Percentiles rank a stretch among this genome's conserved stretches.
These are phyloP conservation scores for Sprattus sprattus DNA, from an alignment of 2,113 vertebrate genomes.

Conservation along the genomic window DNA sequence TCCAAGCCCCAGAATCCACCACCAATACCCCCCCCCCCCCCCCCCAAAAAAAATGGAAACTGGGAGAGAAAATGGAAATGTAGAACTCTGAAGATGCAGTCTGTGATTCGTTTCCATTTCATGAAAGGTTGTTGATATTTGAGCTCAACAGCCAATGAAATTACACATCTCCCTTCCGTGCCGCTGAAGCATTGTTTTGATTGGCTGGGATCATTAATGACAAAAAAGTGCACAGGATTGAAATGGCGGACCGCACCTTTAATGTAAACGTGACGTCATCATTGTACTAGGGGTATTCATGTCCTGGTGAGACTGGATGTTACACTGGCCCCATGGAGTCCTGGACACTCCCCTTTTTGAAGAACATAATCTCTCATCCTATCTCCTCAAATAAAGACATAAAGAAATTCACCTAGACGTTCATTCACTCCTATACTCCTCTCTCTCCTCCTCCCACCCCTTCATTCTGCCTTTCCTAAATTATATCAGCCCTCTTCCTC, in stretches of 20 bases:
- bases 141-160: no score
- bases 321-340: slow-evolving; percentile 23
- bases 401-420: background rate
- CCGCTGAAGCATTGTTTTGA: no score
- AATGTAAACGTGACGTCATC: background rate
- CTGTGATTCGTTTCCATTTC: no score
- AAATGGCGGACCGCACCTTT: background rate
- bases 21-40: no score
- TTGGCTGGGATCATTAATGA: no score
- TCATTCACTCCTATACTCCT: background rate
- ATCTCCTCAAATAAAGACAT: background rate
- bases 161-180: no score
- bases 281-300: background rate
- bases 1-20: background rate
- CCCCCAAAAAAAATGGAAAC: background rate
- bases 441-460: slow-evolving; percentile 10
- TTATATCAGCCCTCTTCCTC: slow-evolving; percentile 28
- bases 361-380: slow-evolving; percentile 25
- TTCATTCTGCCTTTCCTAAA: slow-evolving; percentile 20
- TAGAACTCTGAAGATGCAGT: no score
- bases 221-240: background rate
- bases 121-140: no score
- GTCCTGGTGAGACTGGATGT: slow-evolving; percentile 47
- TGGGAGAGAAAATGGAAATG: background rate
- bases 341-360: no score